These are phyloP conservation scores for Acestrorhynchus altus DNA, from an alignment of 2,797 vertebrate species.

Conservation along the genomic window DNA sequence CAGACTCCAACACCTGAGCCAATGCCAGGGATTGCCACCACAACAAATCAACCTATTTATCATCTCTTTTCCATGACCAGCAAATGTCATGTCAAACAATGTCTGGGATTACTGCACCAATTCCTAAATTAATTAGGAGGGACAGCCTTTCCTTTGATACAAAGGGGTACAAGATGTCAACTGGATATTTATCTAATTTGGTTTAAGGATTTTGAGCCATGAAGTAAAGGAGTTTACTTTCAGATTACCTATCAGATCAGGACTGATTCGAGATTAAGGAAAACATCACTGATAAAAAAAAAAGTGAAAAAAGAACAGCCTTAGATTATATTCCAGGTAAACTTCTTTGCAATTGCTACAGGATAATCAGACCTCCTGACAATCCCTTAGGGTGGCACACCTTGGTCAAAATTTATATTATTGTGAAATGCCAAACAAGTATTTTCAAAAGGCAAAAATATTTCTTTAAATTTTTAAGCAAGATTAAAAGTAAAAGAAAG, in stretches of 20 bases:
- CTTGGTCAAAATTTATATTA: no score
- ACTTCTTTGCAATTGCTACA: background rate
- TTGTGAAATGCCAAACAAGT: no score
- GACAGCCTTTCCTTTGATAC: background rate
- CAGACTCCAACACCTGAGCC: conserved; percentile 40
- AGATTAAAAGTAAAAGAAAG: no score
- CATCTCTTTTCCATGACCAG: background rate
- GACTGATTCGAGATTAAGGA: background rate
- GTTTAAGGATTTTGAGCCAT: background rate
- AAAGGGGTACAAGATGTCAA: background rate
- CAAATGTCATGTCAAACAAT: conserved; percentile 37
- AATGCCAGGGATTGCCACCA: conserved; percentile 1
- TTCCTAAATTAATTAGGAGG: conserved; percentile 11
- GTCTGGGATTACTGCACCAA: conserved; percentile 4
- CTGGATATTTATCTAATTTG: background rate
- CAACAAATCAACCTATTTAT: conserved; percentile 36
- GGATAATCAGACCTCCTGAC: no score
- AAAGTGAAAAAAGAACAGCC: background rate
- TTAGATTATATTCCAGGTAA: background rate
- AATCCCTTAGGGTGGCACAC: no score
- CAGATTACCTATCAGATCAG: background rate
- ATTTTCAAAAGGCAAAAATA: no score
- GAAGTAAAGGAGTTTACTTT: background rate
- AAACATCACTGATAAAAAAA: no score
- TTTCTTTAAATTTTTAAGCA: no score